Percentiles rank a stretch among this genome's conserved stretches.
Conservation (phyloP, 2,113 vertebrate genomes). For the Eidolon helvum region DNA sequence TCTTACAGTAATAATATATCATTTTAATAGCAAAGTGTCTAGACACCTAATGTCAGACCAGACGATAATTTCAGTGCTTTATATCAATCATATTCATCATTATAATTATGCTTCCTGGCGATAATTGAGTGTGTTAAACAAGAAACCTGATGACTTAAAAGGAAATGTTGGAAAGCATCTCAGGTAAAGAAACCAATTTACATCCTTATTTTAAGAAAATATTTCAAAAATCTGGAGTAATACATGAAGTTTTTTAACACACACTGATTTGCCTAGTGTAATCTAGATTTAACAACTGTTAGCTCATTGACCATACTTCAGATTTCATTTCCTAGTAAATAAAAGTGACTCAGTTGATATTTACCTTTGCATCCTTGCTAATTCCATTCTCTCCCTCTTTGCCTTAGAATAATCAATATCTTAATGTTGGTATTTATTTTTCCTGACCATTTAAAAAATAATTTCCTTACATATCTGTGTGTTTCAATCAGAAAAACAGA, state of each 20-base stretch:
- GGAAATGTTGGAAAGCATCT: neutral
- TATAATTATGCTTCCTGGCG: slow-evolving; percentile 11
- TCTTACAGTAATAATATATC: slow-evolving; percentile 41
- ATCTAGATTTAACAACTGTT: neutral
- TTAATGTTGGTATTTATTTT: neutral
- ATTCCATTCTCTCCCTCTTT: neutral
- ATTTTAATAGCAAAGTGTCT: slow-evolving; percentile 28
- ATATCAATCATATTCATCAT: slow-evolving; percentile 26
- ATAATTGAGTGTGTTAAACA: slow-evolving; percentile 29
- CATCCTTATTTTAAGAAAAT: neutral
- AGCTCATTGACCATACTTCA: neutral
- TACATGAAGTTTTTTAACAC: neutral
- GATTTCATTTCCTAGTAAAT: neutral
- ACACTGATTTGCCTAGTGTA: neutral
- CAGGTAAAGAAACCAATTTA: neutral
- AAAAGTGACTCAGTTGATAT: neutral
- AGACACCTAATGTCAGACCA: slow-evolving; percentile 7
- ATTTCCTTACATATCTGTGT: neutral
- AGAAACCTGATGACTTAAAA: slow-evolving; percentile 45
- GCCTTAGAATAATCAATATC: neutral
- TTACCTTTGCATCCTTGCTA: neutral
- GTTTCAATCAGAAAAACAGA: neutral
- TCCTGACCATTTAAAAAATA: neutral
- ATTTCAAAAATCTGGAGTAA: neutral
- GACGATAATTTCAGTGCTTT: slow-evolving; percentile 22